phyloP scores from a whole-genome alignment of 1,140 invertebrate genomes.

The Rhynchophorus ferrugineus region DNA sequence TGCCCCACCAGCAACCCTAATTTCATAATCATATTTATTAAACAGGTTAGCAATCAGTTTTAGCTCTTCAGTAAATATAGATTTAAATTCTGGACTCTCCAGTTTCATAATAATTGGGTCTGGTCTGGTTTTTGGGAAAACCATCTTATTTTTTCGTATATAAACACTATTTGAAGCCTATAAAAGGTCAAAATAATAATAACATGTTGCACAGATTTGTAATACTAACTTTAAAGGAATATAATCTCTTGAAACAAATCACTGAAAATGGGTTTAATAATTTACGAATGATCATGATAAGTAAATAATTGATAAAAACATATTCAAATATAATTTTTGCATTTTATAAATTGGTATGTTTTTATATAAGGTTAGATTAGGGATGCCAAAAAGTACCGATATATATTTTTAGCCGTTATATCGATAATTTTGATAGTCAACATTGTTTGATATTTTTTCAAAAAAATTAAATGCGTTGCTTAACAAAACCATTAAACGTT shows the following conservation, averaged over 20 bases:
- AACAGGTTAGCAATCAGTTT: constrained; percentile 63
- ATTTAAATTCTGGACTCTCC: constrained; percentile 63
- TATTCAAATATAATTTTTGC: neutral
- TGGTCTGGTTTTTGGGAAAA: constrained; percentile 45
- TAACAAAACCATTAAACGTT: too few species aligned
- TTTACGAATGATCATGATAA: too few species aligned
- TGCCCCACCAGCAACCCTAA: constrained; percentile 91
- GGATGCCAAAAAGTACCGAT: too few species aligned
- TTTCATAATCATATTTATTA: constrained; percentile 73
- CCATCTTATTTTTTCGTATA: constrained; percentile 29
- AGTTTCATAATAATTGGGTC: constrained; percentile 64
- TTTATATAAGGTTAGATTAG: neutral
- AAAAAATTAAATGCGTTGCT: too few species aligned
- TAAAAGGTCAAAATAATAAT: neutral
- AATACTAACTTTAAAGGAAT: too few species aligned
- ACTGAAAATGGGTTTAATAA: too few species aligned
- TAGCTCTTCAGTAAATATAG: constrained; percentile 77
- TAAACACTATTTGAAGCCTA: neutral
- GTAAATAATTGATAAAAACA: neutral
- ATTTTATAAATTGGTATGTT: neutral
- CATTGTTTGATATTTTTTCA: too few species aligned
- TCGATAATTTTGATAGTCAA: too few species aligned
- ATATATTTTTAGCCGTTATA: too few species aligned
- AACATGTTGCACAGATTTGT: neutral
- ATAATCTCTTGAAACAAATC: too few species aligned